phyloP scores from a whole-genome alignment of 2,797 vertebrate species.

The Tokudaia muenninki region DNA sequence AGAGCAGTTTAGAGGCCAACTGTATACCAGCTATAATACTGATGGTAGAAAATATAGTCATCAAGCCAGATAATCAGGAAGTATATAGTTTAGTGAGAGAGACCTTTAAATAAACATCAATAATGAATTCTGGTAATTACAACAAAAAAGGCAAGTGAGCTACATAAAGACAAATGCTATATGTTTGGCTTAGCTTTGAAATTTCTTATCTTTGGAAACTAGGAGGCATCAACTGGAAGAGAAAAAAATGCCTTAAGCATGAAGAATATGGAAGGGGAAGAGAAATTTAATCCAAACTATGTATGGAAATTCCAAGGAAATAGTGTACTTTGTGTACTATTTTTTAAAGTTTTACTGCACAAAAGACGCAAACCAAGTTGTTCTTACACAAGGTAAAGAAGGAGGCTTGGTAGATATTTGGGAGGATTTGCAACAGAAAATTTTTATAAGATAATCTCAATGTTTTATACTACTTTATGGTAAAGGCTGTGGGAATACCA shows the following conservation, averaged over 20 bases:
- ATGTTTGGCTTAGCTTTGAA: background rate
- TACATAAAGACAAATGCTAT: background rate
- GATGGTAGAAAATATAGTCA: background rate
- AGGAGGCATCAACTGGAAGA: background rate
- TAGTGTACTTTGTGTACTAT: background rate
- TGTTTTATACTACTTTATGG: background rate
- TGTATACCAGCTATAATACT: background rate
- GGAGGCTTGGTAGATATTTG: background rate
- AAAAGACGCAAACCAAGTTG: background rate
- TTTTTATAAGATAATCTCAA: background rate
- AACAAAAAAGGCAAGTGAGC: background rate
- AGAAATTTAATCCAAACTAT: background rate
- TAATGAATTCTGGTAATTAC: constrained; percentile 5
- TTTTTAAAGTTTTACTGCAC: background rate
- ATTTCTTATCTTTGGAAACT: background rate
- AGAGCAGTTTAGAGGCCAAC: background rate
- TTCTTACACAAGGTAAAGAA: background rate
- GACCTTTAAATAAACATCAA: constrained; percentile 21
- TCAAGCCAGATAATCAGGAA: constrained; percentile 9
- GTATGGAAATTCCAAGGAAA: background rate
- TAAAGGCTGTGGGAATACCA: background rate
- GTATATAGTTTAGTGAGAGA: background rate
- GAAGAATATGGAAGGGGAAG: background rate
- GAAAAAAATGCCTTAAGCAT: background rate
- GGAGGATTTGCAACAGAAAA: background rate